A percentile compares a stretch with the other conserved stretches of the same genome.
These are phyloP conservation scores for Myotis pilosus DNA, from an alignment of 2,797 vertebrate species.

Conservation along the genomic window DNA sequence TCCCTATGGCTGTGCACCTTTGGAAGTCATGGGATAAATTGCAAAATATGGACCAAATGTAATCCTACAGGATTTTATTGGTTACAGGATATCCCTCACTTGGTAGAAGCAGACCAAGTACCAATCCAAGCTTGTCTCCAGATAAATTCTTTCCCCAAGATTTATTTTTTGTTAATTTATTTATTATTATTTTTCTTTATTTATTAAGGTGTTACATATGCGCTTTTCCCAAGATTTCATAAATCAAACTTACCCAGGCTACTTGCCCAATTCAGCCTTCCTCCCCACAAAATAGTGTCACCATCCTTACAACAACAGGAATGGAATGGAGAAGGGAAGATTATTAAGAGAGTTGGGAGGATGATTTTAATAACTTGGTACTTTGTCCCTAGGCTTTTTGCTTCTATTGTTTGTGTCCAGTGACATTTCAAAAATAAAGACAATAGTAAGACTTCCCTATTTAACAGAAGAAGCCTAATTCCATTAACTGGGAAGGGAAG, in stretches of 20 bases:
- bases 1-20: background rate
- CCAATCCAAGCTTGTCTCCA: background rate
- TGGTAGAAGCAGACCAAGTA: background rate
- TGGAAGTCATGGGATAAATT: background rate
- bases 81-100: background rate
- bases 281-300: background rate
- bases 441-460: background rate
- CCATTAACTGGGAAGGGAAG: background rate
- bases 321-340: background rate
- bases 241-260: background rate
- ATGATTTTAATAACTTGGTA: slow-evolving; percentile 19
- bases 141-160: background rate
- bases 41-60: background rate
- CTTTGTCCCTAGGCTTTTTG: background rate
- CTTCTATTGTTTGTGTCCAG: background rate
- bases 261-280: background rate
- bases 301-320: background rate
- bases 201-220: no score
- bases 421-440: slow-evolving; percentile 53
- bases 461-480: slow-evolving; percentile 1
- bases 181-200: no score
- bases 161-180: background rate
- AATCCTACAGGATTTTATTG: background rate
- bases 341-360: background rate
- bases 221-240: background rate